phyloP scores from a whole-genome alignment of 2,113 vertebrate genomes.

The Addax nasomaculatus region DNA sequence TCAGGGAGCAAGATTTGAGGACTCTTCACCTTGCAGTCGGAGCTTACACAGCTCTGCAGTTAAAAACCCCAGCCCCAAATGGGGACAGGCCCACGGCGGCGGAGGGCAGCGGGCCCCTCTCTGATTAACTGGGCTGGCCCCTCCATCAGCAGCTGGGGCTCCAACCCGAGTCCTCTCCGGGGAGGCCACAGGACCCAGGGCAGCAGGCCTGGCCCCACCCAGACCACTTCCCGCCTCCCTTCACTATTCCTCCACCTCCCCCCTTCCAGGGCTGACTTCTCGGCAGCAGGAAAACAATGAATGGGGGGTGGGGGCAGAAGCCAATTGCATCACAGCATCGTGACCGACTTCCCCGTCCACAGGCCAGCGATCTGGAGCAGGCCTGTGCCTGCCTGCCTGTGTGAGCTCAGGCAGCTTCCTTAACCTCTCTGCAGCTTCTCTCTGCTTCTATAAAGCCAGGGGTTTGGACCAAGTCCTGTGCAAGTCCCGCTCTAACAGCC shows the following conservation, averaged over 20 bases:
- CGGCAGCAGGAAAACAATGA: conserved; percentile 68
- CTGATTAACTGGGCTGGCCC: not conserved
- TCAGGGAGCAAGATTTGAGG: not conserved
- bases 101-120: too few species aligned
- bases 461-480: not conserved
- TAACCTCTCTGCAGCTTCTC: not conserved
- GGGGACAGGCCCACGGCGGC: not conserved
- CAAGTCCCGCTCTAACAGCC: not conserved
- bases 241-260: not conserved
- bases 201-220: conserved; percentile 32
- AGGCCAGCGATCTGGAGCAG: not conserved
- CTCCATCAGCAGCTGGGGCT: not conserved
- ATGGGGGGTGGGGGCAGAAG: conserved; percentile 28
- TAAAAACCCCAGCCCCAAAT: not conserved
- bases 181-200: not conserved
- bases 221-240: conserved; percentile 3
- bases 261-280: conserved; percentile 39
- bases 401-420: not conserved
- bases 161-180: not conserved
- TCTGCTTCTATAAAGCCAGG: not conserved
- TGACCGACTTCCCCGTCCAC: conserved; percentile 62
- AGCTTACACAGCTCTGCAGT: not conserved
- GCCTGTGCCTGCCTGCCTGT: not conserved
- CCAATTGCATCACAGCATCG: conserved; percentile 53
- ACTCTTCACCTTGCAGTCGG: not conserved